Conservation (phyloP, 2,888 invertebrate species). For the Drosophila monieri region DNA sequence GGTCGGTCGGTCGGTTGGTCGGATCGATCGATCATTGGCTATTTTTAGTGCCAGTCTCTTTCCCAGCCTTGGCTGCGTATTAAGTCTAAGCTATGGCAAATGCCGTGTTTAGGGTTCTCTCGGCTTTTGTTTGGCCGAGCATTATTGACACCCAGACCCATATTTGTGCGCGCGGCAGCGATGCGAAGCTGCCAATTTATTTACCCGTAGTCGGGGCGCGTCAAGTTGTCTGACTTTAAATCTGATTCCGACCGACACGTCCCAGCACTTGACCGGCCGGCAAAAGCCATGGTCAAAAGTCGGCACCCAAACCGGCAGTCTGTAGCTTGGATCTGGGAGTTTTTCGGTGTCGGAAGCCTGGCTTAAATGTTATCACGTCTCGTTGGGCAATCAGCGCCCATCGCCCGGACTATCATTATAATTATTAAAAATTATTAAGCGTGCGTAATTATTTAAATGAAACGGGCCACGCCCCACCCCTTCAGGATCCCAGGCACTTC, state of each 20-base stretch:
- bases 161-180: constrained; percentile 50
- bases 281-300: constrained; percentile 49
- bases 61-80: constrained; percentile 63
- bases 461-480: constrained; percentile 59
- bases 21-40: constrained; percentile 57
- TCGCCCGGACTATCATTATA: constrained; percentile 67
- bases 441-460: constrained; percentile 80
- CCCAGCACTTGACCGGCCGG: constrained; percentile 58
- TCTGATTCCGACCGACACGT: constrained; percentile 44
- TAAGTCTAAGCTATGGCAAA: constrained; percentile 52
- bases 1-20: constrained; percentile 11
- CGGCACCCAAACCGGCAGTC: background rate
- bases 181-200: constrained; percentile 60
- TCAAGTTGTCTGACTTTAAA: constrained; percentile 58
- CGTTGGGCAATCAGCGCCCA: constrained; percentile 64
- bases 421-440: constrained; percentile 79
- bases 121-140: constrained; percentile 32
- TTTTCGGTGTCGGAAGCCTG: constrained; percentile 26
- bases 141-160: constrained; percentile 75
- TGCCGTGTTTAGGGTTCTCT: constrained; percentile 33
- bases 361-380: constrained; percentile 71
- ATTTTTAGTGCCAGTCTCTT: constrained; percentile 65
- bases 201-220: constrained; percentile 51
- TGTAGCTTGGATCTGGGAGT: constrained; percentile 28
- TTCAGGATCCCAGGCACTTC: constrained; percentile 29